Percentiles rank a stretch among this genome's conserved stretches.
phyloP scores from a whole-genome alignment of 2,113 vertebrate genomes.

The Phoxinus phoxinus region DNA sequence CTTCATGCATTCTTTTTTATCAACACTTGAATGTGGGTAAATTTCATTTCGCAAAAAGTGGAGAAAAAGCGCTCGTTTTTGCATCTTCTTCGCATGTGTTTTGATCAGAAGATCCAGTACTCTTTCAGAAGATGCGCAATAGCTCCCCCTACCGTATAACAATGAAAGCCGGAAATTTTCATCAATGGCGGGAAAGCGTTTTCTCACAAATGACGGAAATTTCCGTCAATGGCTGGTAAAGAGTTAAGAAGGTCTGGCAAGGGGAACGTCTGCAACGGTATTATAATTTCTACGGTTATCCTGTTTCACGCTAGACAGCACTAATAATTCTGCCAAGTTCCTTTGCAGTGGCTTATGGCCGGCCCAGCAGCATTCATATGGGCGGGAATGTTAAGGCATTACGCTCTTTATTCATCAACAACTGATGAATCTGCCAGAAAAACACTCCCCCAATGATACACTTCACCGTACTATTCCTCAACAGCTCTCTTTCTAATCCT shows the following conservation, averaged over 20 bases:
- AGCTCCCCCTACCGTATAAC: too few relatives aligned
- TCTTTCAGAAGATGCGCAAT: too few relatives aligned
- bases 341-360: slow-evolving; percentile 34
- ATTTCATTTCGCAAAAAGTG: too few relatives aligned
- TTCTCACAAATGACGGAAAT: too few relatives aligned
- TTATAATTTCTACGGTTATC: slow-evolving; percentile 61
- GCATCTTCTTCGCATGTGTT: too few relatives aligned
- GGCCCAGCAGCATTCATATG: slow-evolving; percentile 24
- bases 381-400: slow-evolving; percentile 58
- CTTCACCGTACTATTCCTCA: slow-evolving; percentile 55
- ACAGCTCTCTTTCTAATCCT: slow-evolving; percentile 30
- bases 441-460: slow-evolving; percentile 2
- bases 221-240: too few relatives aligned
- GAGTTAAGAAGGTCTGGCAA: slow-evolving; percentile 48
- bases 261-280: slow-evolving; percentile 33
- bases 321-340: slow-evolving; percentile 55
- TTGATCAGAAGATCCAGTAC: too few relatives aligned
- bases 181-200: too few relatives aligned
- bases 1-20: too few relatives aligned
- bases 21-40: too few relatives aligned
- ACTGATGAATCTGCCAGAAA: slow-evolving; percentile 34
- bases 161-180: too few relatives aligned
- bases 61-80: too few relatives aligned
- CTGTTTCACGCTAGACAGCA: slow-evolving; percentile 48
- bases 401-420: slow-evolving; percentile 54